phyloP scores from a whole-genome alignment of 2,113 vertebrate genomes.

The Xerus inauris region DNA sequence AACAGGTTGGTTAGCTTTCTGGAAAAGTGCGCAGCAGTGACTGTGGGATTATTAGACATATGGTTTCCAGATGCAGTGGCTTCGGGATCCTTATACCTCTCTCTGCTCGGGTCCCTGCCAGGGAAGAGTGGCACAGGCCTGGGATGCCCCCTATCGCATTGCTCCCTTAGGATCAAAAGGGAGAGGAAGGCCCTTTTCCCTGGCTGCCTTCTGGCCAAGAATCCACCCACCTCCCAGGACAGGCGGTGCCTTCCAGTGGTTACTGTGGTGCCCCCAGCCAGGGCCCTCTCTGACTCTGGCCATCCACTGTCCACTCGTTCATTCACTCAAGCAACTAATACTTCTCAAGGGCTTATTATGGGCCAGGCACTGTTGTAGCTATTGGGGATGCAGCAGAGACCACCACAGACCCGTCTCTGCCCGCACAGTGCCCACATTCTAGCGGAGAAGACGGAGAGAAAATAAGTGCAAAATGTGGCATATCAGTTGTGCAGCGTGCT shows the following conservation, averaged over 20 bases:
- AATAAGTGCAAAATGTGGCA: not conserved
- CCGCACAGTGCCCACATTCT: not conserved
- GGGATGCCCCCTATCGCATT: not conserved
- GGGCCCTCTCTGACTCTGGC: not conserved
- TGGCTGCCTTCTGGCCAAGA: not conserved
- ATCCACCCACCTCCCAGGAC: not conserved
- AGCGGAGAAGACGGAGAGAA: not conserved
- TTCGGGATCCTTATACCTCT: not conserved
- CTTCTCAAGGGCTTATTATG: not conserved
- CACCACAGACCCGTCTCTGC: not conserved
- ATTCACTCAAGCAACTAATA: not conserved
- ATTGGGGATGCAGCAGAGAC: not conserved
- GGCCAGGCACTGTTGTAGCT: not conserved
- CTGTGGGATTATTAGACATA: not conserved
- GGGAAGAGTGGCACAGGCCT: not conserved
- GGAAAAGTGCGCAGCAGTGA: not conserved
- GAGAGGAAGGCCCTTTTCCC: not conserved
- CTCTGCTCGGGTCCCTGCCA: not conserved
- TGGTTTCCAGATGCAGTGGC: not conserved
- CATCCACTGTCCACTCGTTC: not conserved
- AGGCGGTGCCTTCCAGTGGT: not conserved
- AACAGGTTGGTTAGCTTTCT: slow-evolving; percentile 38
- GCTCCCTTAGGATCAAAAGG: not conserved
- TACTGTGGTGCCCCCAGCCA: not conserved
- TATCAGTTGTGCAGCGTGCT: not conserved